phyloP scores from a whole-genome alignment of 2,113 vertebrate species.

The Chionomys nivalis region DNA sequence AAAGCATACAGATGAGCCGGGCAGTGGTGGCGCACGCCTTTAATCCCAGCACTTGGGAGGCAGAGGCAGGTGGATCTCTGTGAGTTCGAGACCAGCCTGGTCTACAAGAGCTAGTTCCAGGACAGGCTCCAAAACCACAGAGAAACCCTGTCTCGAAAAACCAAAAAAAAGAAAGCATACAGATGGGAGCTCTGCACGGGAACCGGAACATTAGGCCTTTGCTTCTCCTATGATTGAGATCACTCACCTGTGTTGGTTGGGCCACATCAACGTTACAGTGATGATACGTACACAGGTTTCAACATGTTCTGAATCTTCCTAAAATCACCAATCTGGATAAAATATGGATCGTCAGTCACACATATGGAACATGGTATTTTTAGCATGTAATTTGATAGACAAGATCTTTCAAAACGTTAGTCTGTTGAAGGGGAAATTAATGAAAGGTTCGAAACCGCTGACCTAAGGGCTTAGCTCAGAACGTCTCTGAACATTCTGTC shows the following conservation, averaged over 20 bases:
- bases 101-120: no score
- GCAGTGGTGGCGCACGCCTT: no score
- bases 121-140: no score
- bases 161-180: neutral
- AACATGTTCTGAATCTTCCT: conserved; percentile 17
- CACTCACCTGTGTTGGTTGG: neutral
- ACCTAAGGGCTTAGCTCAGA: conserved; percentile 69
- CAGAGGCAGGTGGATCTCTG: no score
- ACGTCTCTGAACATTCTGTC: conserved; percentile 68
- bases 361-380: conserved; percentile 70
- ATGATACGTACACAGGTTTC: neutral
- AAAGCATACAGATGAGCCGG: neutral
- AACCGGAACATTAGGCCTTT: neutral
- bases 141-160: no score
- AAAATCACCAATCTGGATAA: conserved; percentile 59
- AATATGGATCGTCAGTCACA: conserved; percentile 60
- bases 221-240: neutral
- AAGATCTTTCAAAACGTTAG: conserved; percentile 70
- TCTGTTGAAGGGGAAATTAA: conserved; percentile 52
- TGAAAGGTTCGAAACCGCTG: conserved; percentile 66
- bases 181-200: neutral
- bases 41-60: no score
- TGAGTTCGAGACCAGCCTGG: no score
- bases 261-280: neutral
- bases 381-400: conserved; percentile 67